These are phyloP conservation scores for Nesospiza acunhae DNA, from an alignment of 2,113 vertebrate genomes.

Conservation along the genomic window DNA sequence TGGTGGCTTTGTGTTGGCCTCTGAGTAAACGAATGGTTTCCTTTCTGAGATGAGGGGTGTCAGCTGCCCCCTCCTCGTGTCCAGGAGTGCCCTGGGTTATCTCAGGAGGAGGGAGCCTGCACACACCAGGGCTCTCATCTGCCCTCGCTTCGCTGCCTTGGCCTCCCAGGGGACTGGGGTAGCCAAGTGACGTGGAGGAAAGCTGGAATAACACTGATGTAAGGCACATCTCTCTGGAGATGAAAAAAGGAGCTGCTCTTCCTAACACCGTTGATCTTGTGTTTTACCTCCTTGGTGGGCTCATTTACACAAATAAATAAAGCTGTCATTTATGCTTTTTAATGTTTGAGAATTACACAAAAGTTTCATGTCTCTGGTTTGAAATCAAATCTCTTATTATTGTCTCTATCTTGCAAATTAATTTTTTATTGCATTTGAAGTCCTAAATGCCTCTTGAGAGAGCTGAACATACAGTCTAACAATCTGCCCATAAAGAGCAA, in stretches of 20 bases:
- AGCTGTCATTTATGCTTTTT: background rate
- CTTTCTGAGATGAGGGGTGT: slow-evolving; percentile 33
- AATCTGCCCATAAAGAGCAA: slow-evolving; percentile 60
- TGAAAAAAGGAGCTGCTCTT: background rate
- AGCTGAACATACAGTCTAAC: slow-evolving; percentile 38
- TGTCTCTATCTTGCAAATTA: slow-evolving; percentile 54
- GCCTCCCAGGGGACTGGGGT: background rate
- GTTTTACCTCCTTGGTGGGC: background rate
- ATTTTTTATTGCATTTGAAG: slow-evolving; percentile 61
- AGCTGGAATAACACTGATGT: background rate
- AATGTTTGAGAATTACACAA: slow-evolving; percentile 14
- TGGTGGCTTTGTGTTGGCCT: slow-evolving; percentile 25
- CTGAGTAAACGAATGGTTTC: slow-evolving; percentile 8
- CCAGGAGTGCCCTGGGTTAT: slow-evolving; percentile 13
- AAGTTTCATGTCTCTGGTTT: background rate
- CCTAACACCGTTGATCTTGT: background rate
- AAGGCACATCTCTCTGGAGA: background rate
- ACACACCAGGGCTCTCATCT: background rate
- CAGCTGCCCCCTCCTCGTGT: background rate
- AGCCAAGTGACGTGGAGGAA: background rate
- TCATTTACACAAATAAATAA: slow-evolving; percentile 20
- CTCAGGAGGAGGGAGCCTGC: background rate
- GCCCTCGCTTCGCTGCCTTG: background rate
- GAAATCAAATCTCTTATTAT: slow-evolving; percentile 13
- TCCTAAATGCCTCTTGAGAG: slow-evolving; percentile 48